Conservation (phyloP, 2,113 vertebrate species). For the Platysternon megacephalum region DNA sequence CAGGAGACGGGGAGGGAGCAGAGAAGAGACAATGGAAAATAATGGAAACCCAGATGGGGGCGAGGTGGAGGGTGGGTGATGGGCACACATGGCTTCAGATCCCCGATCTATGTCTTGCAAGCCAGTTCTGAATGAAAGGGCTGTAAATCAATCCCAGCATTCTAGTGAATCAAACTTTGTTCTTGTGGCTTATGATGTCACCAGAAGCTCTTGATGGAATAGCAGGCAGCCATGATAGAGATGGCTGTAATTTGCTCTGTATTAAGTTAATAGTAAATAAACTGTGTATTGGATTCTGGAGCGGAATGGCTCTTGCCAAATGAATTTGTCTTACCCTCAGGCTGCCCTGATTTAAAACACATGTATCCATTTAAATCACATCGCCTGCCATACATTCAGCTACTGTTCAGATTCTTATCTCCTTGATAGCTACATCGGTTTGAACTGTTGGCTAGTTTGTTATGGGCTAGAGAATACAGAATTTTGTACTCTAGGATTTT, state of each 20-base stretch:
- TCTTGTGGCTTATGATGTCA: slow-evolving; percentile 11
- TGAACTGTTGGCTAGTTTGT: neutral
- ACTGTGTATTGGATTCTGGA: slow-evolving; percentile 34
- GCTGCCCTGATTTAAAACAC: slow-evolving; percentile 51
- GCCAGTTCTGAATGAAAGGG: neutral
- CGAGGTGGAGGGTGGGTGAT: neutral
- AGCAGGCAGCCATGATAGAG: too few species aligned
- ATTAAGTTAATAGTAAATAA: slow-evolving; percentile 65
- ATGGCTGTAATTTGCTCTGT: neutral
- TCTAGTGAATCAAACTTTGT: slow-evolving; percentile 33
- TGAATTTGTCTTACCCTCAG: slow-evolving; percentile 37
- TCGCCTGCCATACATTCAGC: slow-evolving; percentile 20
- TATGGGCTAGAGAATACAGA: neutral
- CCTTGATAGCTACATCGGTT: neutral
- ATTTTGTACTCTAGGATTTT: neutral
- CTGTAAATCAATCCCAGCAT: slow-evolving; percentile 35
- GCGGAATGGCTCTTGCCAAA: slow-evolving; percentile 21
- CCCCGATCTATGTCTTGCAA: neutral
- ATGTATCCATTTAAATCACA: neutral
- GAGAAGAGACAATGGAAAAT: neutral
- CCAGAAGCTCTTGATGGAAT: slow-evolving; percentile 23
- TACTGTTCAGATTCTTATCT: slow-evolving; percentile 32
- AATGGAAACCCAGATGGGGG: neutral
- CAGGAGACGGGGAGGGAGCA: neutral
- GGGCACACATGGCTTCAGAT: neutral